Evolutionary conservation across 2,113 vertebrate genomes (phyloP).

Genomic region (Poeciliopsis turrubarensis): DNA sequence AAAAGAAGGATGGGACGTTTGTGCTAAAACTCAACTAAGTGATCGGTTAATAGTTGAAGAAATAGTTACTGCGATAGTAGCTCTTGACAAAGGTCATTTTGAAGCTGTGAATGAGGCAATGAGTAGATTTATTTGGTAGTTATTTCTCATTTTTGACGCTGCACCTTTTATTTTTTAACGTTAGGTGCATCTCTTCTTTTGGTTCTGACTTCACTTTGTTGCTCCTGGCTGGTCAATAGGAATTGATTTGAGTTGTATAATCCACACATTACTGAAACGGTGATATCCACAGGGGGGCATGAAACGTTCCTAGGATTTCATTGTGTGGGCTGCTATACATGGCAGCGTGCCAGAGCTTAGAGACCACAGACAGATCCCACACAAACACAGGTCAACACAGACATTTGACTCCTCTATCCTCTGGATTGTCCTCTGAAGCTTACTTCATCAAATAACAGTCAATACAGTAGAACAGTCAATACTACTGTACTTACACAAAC

Average conservation of each 20-base stretch:
- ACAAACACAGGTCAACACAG: conserved; percentile 45
- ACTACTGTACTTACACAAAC: conserved; percentile 14
- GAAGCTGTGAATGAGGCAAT: background rate
- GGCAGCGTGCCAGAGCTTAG: conserved; percentile 43
- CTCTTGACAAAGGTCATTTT: background rate
- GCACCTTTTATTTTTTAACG: background rate
- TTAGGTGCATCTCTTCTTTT: conserved; percentile 26
- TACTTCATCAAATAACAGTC: conserved; percentile 2
- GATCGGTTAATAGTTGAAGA: background rate
- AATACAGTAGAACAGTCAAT: too few relatives aligned
- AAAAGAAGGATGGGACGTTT: too few relatives aligned
- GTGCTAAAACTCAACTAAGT: background rate
- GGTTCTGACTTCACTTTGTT: conserved; percentile 28
- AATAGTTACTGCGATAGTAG: background rate
- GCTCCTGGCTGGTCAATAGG: conserved; percentile 43
- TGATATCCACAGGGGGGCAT: conserved; percentile 49
- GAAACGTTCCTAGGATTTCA: conserved; percentile 51
- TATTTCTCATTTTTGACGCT: background rate
- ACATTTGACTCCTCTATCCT: conserved; percentile 55
- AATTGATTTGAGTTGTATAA: conserved; percentile 54
- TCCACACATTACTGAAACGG: conserved; percentile 59
- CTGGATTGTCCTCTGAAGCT: conserved; percentile 39
- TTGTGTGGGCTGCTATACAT: conserved; percentile 50
- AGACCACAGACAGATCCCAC: conserved; percentile 53
- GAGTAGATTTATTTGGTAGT: background rate